Evolutionary conservation across 2,113 vertebrate species (phyloP).

Genomic region (Hepsetus odoe): DNA sequence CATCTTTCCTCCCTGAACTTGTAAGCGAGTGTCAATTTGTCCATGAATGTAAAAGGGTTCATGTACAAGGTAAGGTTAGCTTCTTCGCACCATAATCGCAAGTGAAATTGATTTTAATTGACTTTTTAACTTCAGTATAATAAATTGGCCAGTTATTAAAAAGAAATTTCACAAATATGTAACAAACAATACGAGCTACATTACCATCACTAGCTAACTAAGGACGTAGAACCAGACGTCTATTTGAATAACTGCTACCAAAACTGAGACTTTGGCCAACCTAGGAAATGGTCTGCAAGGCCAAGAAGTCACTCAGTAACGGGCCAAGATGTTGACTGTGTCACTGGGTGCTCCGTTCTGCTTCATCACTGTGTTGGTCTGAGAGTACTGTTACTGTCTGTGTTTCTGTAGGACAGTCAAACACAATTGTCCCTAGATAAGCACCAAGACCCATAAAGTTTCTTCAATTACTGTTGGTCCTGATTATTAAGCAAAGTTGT

Average conservation of each 20-base stretch:
- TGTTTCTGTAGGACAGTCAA: neutral
- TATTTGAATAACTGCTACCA: neutral
- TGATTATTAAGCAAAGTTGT: constrained; percentile 4
- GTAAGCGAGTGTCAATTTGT: neutral
- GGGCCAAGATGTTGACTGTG: neutral
- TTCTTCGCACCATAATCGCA: neutral
- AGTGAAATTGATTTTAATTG: no score
- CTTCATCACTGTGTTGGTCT: neutral
- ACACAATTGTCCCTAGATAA: neutral
- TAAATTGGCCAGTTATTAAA: no score
- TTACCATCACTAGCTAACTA: neutral
- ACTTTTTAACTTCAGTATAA: no score
- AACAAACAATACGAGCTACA: neutral
- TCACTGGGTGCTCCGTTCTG: neutral
- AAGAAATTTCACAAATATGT: no score
- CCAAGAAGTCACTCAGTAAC: neutral
- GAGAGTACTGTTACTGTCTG: neutral
- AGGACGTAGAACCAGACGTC: no score
- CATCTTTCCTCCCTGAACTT: neutral
- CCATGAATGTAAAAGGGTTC: neutral
- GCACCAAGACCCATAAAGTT: neutral
- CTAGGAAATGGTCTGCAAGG: neutral
- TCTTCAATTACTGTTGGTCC: neutral
- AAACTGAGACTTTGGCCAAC: neutral
- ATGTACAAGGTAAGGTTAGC: no score